Base-by-base conservation (phyloP, 37 sponge, comb jelly and placozoan species). In the Halichondria panicea region DNA sequence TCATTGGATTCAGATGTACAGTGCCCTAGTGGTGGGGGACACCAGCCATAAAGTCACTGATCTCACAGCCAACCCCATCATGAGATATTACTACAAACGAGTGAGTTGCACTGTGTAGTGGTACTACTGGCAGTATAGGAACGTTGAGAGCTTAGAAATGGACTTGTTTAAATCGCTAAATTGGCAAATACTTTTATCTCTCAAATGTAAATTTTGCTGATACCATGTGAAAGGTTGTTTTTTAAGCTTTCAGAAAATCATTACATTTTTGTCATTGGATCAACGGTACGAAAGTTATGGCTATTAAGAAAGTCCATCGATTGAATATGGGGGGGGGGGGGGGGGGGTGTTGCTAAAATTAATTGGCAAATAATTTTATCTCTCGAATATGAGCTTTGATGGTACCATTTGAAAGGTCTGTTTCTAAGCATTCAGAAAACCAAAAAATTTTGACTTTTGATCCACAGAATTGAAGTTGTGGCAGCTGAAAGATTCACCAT, bases 1-100 rank as follows among this genome's bases (percentile, higher is more conserved):
- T 54, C 95, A 94, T 63, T 94, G 95, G 95, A 68, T 91, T 3
- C 80, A 79, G 80, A 79, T 79, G 80, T 79, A 79, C 46, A 36
- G 54, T 37, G 58, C 70, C 48, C 60, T 79, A 43, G 21, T 84
- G 33, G 64, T 68, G 13, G 91, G 84, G 24, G 89, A 83, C 32
- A 55, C 32, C 65, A 46, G 70, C 30, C 89, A 84, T 35, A 83
- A 83, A 55, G 52, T 70, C 65, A 78, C 74, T 2, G 73, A 76
- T 58, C 68, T 77, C 18, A 24, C 78, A 18, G 78, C 65, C 18
- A 86, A 91, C 72, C 79, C 78, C 0, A 5, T 91, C 43, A 50
- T 91, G 73, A 78, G 69, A 64, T 37, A 86, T 27, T 91, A 86
- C 74, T 91, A 83, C 71, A 82, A 19, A 24, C 55, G 43, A 54